Evolutionary conservation across 2,888 invertebrate species (phyloP).

Genomic region (Rhogogaster chlorosoma): DNA sequence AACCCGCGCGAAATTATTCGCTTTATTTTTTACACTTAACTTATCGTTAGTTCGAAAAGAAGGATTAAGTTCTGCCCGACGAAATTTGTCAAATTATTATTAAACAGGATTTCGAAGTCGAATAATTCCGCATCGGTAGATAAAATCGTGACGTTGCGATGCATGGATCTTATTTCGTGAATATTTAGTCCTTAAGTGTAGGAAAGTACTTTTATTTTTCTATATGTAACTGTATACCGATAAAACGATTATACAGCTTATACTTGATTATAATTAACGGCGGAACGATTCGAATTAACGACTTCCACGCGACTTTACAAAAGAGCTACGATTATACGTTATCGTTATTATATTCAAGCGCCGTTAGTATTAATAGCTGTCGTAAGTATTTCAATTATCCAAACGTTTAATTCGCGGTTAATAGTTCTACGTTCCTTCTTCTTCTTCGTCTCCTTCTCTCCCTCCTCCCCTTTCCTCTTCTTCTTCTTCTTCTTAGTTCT

Average conservation of each 20-base stretch:
- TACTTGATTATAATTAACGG: neutral
- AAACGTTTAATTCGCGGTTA: conserved; percentile 60
- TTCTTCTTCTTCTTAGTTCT: neutral
- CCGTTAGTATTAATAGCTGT: conserved; percentile 60
- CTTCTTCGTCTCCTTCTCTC: neutral
- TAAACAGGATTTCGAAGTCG: too few species aligned
- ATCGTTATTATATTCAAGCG: conserved; percentile 20
- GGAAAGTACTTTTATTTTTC: neutral
- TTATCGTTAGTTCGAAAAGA: too few species aligned
- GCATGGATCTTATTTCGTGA: too few species aligned
- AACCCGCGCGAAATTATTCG: neutral
- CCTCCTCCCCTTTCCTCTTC: neutral
- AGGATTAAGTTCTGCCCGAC: too few species aligned
- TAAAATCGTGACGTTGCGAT: too few species aligned
- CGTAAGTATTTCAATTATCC: conserved; percentile 71
- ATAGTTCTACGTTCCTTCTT: conserved; percentile 9
- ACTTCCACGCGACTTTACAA: conserved; percentile 31
- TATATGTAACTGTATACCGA: neutral
- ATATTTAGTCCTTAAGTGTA: too few species aligned
- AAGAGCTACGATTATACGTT: conserved; percentile 23
- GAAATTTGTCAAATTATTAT: too few species aligned
- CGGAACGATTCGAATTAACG: neutral
- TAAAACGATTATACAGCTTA: neutral
- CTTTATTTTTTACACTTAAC: neutral
- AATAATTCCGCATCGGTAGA: too few species aligned